Base-by-base conservation (phyloP, 2,113 vertebrate genomes). In the Pelvicachromis taeniatus region DNA sequence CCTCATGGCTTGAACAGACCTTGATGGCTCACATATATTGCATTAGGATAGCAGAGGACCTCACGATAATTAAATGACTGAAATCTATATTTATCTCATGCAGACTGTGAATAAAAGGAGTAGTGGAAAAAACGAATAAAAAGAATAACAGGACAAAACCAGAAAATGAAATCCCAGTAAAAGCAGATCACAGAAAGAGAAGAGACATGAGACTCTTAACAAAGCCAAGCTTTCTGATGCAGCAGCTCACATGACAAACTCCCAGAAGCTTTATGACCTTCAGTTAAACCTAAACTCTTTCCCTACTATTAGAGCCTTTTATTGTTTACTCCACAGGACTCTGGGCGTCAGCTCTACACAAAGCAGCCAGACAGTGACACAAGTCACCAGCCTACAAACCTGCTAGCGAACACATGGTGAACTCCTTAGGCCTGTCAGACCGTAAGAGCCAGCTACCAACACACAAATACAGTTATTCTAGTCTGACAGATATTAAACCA, bases 181-280 rank as follows among this genome's bases (percentile, higher is more conserved):
- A 53, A 23, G 53, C n/a, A 42, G 63, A 42, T 42, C 4, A 68
- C 35, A 26, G 55, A 29, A 21, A 58, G 6, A 63, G 23, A 21
- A 45, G 23, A 81, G 59, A 61, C 13, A 7, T 9, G 38, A 68
- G 40, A 48, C 23, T 48, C 12, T 19, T 6, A 1, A 89, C 86
- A 77, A 82, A 82, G 88, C 78, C 8, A 6, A 6, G 50, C 88
- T 81, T 86, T 86, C 88, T 90, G 58, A 56, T 61, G 78, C 85
- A 55, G 85, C 81, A 38, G 85, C 83, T 87, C 88, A 93, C 77
- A 90, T 88, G 87, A 91, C 79, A 38, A 82, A 84, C 83, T 65
- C 87, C 73, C 78, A 59, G 78, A 85, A 68, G 85, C 77, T 84
- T 33, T 4, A 23, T 73, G 83, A 90, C 87, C 87, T 83, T 70